phyloP scores from a whole-genome alignment of 2,888 invertebrate genomes.

The Toxonevra muliebris region DNA sequence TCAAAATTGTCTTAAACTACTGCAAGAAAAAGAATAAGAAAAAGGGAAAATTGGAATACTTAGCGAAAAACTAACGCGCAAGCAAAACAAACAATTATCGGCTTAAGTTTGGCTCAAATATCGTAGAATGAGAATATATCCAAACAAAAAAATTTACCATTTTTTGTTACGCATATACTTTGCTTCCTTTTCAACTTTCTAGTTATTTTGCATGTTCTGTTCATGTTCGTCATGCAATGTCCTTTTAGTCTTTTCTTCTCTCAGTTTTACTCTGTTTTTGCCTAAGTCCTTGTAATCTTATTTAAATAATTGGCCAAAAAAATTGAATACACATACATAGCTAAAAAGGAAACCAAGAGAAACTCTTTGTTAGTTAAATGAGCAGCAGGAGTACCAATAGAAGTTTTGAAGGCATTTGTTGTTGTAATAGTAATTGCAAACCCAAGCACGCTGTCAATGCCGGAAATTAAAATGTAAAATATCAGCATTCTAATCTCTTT shows the following conservation, averaged over 20 bases:
- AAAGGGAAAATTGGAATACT: not conserved
- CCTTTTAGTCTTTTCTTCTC: not conserved
- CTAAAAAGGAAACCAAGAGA: conserved; percentile 2
- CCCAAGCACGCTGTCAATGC: conserved; percentile 20
- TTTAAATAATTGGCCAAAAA: conserved; percentile 52
- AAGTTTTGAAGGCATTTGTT: no score
- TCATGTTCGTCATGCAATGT: not conserved
- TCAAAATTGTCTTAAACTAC: no score
- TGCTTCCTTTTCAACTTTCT: not conserved
- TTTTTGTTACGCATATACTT: conserved; percentile 16
- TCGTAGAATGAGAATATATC: conserved; percentile 11
- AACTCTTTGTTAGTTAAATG: conserved; percentile 2
- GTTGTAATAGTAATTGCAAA: not conserved
- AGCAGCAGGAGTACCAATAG: not conserved
- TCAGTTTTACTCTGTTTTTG: conserved; percentile 20
- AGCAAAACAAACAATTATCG: conserved; percentile 15
- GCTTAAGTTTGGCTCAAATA: conserved; percentile 16
- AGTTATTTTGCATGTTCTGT: no score
- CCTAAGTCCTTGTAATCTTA: conserved; percentile 52
- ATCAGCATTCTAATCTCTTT: conserved; percentile 39
- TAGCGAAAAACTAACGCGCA: not conserved
- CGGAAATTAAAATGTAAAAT: conserved; percentile 57
- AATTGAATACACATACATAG: conserved; percentile 39
- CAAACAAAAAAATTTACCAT: conserved; percentile 2
- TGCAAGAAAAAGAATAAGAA: not conserved